Conservation (phyloP, 2,113 vertebrate genomes). For the Dipodomys ordii region DNA sequence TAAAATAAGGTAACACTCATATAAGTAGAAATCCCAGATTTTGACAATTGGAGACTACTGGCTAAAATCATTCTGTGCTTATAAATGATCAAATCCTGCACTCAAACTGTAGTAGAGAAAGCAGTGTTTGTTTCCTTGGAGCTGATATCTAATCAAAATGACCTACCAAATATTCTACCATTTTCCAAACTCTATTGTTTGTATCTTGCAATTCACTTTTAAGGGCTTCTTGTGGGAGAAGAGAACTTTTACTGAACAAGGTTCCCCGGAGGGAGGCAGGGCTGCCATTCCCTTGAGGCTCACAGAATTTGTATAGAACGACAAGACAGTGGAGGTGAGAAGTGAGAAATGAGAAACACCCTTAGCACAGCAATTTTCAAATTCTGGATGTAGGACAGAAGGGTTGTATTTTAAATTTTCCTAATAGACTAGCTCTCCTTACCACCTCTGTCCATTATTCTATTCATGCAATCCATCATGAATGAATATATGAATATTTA, state of each 20-base stretch:
- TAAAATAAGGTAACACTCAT: neutral
- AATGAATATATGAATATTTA: constrained; percentile 83
- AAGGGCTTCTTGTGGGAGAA: neutral
- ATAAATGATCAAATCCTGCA: neutral
- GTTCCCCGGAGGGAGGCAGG: neutral
- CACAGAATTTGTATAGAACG: constrained; percentile 69
- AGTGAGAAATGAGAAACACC: constrained; percentile 61
- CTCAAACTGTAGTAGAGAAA: neutral
- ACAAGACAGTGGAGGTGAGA: constrained; percentile 36
- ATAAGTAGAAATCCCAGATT: neutral
- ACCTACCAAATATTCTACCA: neutral
- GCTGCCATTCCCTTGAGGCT: constrained; percentile 55
- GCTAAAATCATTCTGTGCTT: constrained; percentile 4
- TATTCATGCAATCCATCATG: constrained; percentile 82
- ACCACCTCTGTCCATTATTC: constrained; percentile 82
- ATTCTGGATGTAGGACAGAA: constrained; percentile 71
- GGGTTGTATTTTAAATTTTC: constrained; percentile 79
- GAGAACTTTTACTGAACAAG: neutral
- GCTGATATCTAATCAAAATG: neutral
- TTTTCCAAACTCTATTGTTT: constrained; percentile 13
- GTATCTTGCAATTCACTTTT: constrained; percentile 20
- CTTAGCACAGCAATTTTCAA: constrained; percentile 71
- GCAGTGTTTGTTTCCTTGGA: constrained; percentile 5
- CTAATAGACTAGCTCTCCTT: constrained; percentile 79
- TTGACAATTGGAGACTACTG: neutral